Evolutionary conservation across 1,140 invertebrate species (phyloP).

Genomic region (Coenobita brevimanus): DNA sequence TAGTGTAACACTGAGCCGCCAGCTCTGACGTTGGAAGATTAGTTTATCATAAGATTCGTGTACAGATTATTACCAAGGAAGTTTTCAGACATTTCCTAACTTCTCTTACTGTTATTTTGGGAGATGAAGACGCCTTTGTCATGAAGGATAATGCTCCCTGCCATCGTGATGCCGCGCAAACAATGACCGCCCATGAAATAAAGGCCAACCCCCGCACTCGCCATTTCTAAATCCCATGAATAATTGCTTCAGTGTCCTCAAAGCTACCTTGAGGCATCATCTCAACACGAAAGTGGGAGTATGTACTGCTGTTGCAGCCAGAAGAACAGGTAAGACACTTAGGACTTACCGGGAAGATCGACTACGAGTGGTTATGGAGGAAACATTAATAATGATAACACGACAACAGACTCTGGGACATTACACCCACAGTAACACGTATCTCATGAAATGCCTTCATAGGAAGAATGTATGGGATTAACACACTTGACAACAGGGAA

Average conservation of each 20-base stretch:
- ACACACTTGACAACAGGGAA: no score
- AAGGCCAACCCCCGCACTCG: not conserved
- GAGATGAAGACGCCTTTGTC: not conserved
- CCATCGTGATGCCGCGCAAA: no score
- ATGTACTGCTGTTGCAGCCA: not conserved
- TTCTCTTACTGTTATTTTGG: not conserved
- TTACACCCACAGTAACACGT: not conserved
- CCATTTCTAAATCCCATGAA: slow-evolving; percentile 8
- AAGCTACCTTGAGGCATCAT: no score
- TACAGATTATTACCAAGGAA: not conserved
- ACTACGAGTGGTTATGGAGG: not conserved
- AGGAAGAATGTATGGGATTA: no score
- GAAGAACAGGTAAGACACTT: not conserved
- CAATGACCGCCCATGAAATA: slow-evolving; percentile 9
- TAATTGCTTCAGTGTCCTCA: slow-evolving; percentile 5
- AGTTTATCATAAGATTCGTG: not conserved
- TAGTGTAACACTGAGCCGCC: not conserved
- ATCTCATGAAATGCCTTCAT: not conserved
- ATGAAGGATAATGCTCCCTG: no score
- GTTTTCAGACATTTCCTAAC: not conserved
- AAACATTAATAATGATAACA: slow-evolving; percentile 7
- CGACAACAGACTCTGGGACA: not conserved
- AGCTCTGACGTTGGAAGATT: not conserved
- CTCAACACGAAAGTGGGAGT: no score
- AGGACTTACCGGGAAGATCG: not conserved